phyloP scores from a whole-genome alignment of 2,888 invertebrate genomes.

The Pandemis heparana region DNA sequence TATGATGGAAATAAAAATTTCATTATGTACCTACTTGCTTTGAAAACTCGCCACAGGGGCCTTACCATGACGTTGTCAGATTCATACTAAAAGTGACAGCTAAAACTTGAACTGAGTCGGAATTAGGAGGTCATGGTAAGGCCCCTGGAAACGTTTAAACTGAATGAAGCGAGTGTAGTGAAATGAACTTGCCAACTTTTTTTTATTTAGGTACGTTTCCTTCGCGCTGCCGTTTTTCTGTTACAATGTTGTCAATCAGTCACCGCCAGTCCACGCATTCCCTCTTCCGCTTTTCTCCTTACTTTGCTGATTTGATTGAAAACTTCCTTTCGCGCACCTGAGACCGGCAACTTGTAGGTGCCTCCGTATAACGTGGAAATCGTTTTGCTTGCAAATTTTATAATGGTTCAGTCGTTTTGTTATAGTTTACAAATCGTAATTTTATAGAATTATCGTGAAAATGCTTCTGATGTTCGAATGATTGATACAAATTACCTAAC shows the following conservation, averaged over 20 bases:
- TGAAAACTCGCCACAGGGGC: not conserved
- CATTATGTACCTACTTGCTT: not conserved
- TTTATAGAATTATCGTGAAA: not conserved
- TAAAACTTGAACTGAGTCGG: no score
- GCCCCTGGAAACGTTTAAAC: slow-evolving; percentile 25
- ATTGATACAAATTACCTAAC: no score
- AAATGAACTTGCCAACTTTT: slow-evolving; percentile 53
- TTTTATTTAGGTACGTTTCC: slow-evolving; percentile 16
- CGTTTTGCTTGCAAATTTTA: slow-evolving; percentile 37
- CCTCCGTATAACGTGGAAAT: slow-evolving; percentile 32
- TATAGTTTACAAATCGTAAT: not conserved
- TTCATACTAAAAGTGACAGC: no score
- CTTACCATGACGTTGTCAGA: no score
- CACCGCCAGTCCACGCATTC: slow-evolving; percentile 67
- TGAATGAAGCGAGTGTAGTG: slow-evolving; percentile 60
- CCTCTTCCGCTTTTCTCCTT: slow-evolving; percentile 66
- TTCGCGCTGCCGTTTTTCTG: slow-evolving; percentile 47
- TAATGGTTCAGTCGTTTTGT: slow-evolving; percentile 16
- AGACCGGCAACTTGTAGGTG: slow-evolving; percentile 51
- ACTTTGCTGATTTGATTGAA: slow-evolving; percentile 80
- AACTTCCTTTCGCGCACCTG: slow-evolving; percentile 79
- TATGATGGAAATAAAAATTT: no score
- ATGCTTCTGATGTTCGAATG: no score
- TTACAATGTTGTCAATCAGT: slow-evolving; percentile 83
- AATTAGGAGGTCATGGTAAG: no score